These are phyloP conservation scores for Engraulis encrasicolus DNA, from an alignment of 2,113 vertebrate genomes.

Conservation along the genomic window DNA sequence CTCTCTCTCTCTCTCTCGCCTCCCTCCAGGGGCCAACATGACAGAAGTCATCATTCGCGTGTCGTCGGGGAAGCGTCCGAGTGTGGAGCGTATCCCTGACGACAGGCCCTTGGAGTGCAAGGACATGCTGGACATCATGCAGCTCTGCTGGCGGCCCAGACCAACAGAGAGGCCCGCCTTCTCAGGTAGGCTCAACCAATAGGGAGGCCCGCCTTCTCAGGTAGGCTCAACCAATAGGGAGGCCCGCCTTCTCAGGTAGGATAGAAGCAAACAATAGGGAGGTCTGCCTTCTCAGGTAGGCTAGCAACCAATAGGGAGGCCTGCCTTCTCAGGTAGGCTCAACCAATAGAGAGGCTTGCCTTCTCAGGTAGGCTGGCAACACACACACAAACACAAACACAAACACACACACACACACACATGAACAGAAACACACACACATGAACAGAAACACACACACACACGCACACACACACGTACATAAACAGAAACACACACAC, in stretches of 20 bases:
- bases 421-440: no score
- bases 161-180: conserved; percentile 71
- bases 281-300: neutral
- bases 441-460: no score
- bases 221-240: conserved; percentile 47
- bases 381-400: no score
- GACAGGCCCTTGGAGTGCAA: conserved; percentile 77
- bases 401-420: no score
- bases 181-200: conserved; percentile 63
- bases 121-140: conserved; percentile 82
- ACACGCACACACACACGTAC: no score
- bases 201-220: conserved; percentile 75
- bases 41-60: conserved; percentile 79
- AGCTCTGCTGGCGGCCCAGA: conserved; percentile 83
- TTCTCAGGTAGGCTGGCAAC: no score
- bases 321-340: neutral
- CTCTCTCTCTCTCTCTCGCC: no score
- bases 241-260: neutral
- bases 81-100: conserved; percentile 71
- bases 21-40: conserved; percentile 79
- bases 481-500: no score
- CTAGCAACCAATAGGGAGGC: neutral
- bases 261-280: neutral
- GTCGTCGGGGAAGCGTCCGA: conserved; percentile 77
- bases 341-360: no score